Conservation (phyloP, 2,888 invertebrate genomes). For the Merodon equestris region DNA sequence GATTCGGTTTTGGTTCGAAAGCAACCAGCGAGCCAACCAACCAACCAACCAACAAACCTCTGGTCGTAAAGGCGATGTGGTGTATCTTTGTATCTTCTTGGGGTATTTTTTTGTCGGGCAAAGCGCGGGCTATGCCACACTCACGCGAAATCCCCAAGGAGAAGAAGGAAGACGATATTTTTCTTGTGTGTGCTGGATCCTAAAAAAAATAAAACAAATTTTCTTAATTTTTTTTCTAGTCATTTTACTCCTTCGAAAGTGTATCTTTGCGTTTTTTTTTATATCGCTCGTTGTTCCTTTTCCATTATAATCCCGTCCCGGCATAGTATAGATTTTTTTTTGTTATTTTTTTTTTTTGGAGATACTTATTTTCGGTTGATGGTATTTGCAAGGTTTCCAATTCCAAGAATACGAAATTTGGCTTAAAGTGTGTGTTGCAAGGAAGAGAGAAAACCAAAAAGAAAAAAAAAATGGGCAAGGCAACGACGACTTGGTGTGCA, state of each 20-base stretch:
- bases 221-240: conserved; percentile 19
- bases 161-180: conserved; percentile 66
- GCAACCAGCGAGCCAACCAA: too few relatives aligned
- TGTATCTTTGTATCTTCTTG: conserved; percentile 62
- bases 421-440: conserved; percentile 27
- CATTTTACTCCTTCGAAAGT: conserved; percentile 53
- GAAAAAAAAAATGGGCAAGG: not conserved
- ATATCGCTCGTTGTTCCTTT: conserved; percentile 40
- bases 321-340: conserved; percentile 5
- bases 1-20: not conserved
- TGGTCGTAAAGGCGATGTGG: conserved; percentile 39
- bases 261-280: conserved; percentile 42
- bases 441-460: conserved; percentile 1
- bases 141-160: conserved; percentile 67
- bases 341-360: conserved; percentile 23
- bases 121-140: conserved; percentile 66
- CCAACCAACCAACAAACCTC: conserved; percentile 6
- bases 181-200: conserved; percentile 62
- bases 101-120: conserved; percentile 56
- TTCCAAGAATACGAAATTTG: conserved; percentile 52
- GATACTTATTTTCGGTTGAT: conserved; percentile 31
- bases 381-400: conserved; percentile 63
- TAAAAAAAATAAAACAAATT: conserved; percentile 4
- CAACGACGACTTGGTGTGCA: conserved; percentile 21
- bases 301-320: conserved; percentile 7